Evolutionary conservation across 2,797 vertebrate genomes (phyloP), one percentile per base, ranked within the genome.

Genomic region (Leptodactylus fallax): DNA sequence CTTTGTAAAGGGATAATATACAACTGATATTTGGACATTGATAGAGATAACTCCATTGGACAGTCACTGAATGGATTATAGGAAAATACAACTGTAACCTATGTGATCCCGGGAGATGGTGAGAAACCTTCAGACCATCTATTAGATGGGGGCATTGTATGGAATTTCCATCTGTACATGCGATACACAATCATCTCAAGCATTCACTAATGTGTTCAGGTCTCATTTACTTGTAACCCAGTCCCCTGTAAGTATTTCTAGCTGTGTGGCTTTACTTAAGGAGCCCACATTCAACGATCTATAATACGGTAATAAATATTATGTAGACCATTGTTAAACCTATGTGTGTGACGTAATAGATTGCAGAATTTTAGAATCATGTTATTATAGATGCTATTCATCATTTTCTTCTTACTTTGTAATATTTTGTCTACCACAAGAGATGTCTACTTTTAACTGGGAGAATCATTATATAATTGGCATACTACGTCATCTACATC

Each of bases 221-320:
- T 86, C 85, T 86, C 85, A 86, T 86, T 79, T 86, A 79, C 60
- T 56, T 77, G 83, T 86, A 86, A 86, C 78, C 23, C 49, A 67
- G 63, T 65, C 47, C 45, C 23, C 11, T 51, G 85, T 84, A 72
- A 72, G 82, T 53, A 45, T 86, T 79, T 63, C 85, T 86, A 67
- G 63, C 61, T 65, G 16, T 61, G 56, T 51, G 72, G 56, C 72
- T 78, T 85, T 76, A 77, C 72, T n/a, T 77, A 58, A 71, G 67
- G 21, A 8, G 53, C 81, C 25, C 36, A 47, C 19, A 23, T 47
- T 13, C 10, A 27, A 13, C 17, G 23, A 85, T 63, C 23, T 63
- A 47, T 17, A 51, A 85, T 61, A 17, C 74, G 63, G 55, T 51
- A 19, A 63, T 27, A 74, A 51, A 65, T 65, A 63, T 61, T 49